phyloP scores from a whole-genome alignment of 1,140 invertebrate species.

The Aphelinus atriplicis region DNA sequence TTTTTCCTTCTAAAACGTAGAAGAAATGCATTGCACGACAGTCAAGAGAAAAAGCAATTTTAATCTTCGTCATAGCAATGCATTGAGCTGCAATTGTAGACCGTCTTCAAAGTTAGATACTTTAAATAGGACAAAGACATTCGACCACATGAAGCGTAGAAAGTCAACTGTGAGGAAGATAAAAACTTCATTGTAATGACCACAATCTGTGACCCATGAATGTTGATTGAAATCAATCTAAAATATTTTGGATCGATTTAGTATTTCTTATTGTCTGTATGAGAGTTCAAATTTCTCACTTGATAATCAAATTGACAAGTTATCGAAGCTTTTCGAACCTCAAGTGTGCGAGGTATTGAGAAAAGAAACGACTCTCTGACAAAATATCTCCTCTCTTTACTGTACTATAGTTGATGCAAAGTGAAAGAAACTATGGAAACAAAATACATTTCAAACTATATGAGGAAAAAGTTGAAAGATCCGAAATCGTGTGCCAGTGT shows the following conservation, averaged over 20 bases:
- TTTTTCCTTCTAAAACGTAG: constrained; percentile 8
- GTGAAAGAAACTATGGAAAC: neutral
- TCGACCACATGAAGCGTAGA: neutral
- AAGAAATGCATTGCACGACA: too few relatives aligned
- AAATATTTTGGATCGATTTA: too few relatives aligned
- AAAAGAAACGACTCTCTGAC: too few relatives aligned
- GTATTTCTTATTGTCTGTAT: too few relatives aligned
- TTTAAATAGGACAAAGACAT: constrained; percentile 6
- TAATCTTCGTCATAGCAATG: constrained; percentile 1
- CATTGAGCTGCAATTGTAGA: constrained; percentile 17
- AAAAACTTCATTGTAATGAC: too few relatives aligned
- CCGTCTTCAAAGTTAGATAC: constrained; percentile 17
- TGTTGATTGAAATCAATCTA: too few relatives aligned
- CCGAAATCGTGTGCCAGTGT: constrained; percentile 33
- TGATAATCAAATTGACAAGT: neutral
- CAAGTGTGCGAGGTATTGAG: neutral
- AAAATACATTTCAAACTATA: too few relatives aligned
- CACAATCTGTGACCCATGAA: too few relatives aligned
- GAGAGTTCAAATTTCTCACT: too few relatives aligned
- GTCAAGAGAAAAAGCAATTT: too few relatives aligned
- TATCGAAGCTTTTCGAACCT: neutral
- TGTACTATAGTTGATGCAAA: neutral
- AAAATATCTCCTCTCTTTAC: neutral
- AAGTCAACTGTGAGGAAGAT: neutral
- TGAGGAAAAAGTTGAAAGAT: neutral